Evolutionary conservation across 1,140 invertebrate species (phyloP).

Genomic region (Megalonaias nervosa): DNA sequence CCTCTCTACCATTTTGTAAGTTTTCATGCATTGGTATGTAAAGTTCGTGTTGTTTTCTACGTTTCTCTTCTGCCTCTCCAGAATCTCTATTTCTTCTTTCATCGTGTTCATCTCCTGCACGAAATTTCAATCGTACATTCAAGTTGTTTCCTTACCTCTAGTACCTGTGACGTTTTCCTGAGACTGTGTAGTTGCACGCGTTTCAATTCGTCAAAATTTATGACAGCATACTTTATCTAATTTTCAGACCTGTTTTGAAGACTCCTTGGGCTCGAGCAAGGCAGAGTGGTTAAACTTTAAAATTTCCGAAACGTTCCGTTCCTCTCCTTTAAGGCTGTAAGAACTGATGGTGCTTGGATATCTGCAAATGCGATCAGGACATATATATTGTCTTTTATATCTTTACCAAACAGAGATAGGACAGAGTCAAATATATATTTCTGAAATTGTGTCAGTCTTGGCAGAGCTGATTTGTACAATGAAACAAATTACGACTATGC

Average conservation of each 20-base stretch:
- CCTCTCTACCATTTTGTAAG: constrained; percentile 1
- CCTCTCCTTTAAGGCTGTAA: constrained; percentile 15
- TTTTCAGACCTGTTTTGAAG: constrained; percentile 22
- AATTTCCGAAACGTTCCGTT: constrained; percentile 17
- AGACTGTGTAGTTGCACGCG: constrained; percentile 34
- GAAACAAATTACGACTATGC: constrained; percentile 29
- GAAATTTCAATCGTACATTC: constrained; percentile 27
- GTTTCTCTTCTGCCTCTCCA: constrained; percentile 29
- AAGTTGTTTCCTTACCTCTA: constrained; percentile 23
- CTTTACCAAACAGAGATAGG: constrained; percentile 37
- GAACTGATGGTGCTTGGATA: neutral
- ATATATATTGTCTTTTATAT: constrained; percentile 38
- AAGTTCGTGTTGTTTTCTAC: constrained; percentile 46
- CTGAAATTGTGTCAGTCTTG: neutral
- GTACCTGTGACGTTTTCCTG: constrained; percentile 34
- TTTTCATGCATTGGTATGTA: constrained; percentile 22
- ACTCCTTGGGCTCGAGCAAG: constrained; percentile 25
- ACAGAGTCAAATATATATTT: constrained; percentile 40
- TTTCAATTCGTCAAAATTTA: constrained; percentile 25
- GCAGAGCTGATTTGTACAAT: neutral
- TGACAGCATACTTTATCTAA: constrained; percentile 38
- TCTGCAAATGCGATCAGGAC: constrained; percentile 40
- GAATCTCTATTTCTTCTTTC: constrained; percentile 16
- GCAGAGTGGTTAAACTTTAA: constrained; percentile 44
- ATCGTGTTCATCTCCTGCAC: constrained; percentile 24